Evolutionary conservation across 2,797 vertebrate species (phyloP), one percentile per base, ranked within the genome.

Genomic region (Sarcoramphus papa): DNA sequence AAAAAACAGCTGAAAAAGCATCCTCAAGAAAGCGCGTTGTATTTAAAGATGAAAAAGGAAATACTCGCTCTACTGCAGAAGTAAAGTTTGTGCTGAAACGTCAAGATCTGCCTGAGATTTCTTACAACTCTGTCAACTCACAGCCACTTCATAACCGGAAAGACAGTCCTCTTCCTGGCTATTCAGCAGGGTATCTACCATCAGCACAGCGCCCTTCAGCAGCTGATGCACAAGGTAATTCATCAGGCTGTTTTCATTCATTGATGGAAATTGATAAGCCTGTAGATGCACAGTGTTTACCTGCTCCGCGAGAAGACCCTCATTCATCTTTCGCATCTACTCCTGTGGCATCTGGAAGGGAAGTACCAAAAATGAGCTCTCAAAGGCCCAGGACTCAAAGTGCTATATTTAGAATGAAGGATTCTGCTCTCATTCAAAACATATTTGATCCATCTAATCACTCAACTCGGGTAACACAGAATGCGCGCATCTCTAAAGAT

Each of bases 351-450:
- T 83, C 97, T 94, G 98, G 92, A 96, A 97, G 68, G 59, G 97
- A 98, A 69, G 84, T 97, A 96, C 96, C 97, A 94, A 98, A 98
- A 97, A 93, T 96, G 92, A 98, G 88, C 94, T 89, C 96, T 96
- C 98, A 97, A 18, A 96, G 96, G 54, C 92, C 97, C 86, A 97
- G 97, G 87, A 94, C 91, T 95, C 98, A 97, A 82, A 98, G 60
- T 95, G 37, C 96, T 97, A 13, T 98, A 78, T 98, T 98, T 98
- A 97, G 98, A 94, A 93, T 97, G 94, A 98, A 98, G 76, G 98
- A 98, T 67, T 97, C 98, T 84, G 75, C 93, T 82, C 75, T 98
- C 85, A 94, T 97, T 97, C 98, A 98, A 88, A 98, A 97, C n/a
- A 35, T 97, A 88, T 98, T 98, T 96, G 98, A 98, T 83, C 96